Percentiles rank a stretch among this genome's conserved stretches.
Conservation (phyloP, 2,888 invertebrate species). For the Tiphia femorata region DNA sequence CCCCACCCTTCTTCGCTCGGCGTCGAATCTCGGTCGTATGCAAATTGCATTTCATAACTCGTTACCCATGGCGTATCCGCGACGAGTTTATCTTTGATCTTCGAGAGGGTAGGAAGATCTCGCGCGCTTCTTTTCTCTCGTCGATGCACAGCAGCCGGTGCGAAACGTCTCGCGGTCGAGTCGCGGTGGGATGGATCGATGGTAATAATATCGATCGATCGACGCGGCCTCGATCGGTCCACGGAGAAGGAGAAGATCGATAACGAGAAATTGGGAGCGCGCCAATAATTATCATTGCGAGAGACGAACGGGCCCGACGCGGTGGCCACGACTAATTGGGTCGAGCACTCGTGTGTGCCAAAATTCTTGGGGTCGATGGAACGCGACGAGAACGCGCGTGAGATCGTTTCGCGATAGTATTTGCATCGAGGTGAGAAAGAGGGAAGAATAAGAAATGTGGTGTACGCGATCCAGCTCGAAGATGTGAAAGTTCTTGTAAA, state of each 20-base stretch:
- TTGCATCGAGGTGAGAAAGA: too few relatives aligned
- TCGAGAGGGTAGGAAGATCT: background rate
- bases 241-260: constrained; percentile 14
- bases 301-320: too few relatives aligned
- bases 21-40: constrained; percentile 49
- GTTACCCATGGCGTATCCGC: constrained; percentile 36
- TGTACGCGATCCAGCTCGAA: too few relatives aligned
- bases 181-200: constrained; percentile 7
- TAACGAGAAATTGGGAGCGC: constrained; percentile 15
- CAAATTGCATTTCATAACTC: constrained; percentile 63
- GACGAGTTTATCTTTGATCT: constrained; percentile 34
- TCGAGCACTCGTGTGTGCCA: constrained; percentile 35
- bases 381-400: too few relatives aligned
- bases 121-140: constrained; percentile 8
- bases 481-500: too few relatives aligned
- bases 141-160: too few relatives aligned
- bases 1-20: too few relatives aligned
- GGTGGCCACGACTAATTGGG: constrained; percentile 41
- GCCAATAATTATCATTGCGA: constrained; percentile 28
- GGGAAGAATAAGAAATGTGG: too few relatives aligned
- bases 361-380: too few relatives aligned
- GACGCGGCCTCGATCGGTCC: constrained; percentile 12
- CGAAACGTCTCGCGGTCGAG: background rate
- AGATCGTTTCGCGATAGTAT: too few relatives aligned
- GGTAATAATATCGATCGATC: constrained; percentile 7